These are phyloP conservation scores for Frieseomelitta varia DNA, from an alignment of 1,140 invertebrate genomes.

Conservation along the genomic window DNA sequence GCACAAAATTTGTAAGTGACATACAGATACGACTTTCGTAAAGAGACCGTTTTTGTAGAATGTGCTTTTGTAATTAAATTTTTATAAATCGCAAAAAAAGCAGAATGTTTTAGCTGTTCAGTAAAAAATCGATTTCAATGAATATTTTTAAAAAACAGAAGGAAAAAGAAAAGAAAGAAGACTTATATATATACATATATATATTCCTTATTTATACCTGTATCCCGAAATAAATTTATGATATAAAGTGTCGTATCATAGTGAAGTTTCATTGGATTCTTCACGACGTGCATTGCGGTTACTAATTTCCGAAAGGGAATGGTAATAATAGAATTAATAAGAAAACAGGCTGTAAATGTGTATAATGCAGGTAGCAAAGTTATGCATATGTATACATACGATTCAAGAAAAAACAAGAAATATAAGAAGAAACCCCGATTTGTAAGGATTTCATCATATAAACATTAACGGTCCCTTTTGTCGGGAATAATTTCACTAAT, in stretches of 20 bases:
- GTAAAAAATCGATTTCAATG: constrained; percentile 14
- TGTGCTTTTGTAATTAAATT: constrained; percentile 64
- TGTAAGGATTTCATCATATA: constrained; percentile 33
- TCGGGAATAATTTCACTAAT: constrained; percentile 29
- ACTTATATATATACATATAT: neutral
- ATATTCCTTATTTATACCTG: constrained; percentile 5
- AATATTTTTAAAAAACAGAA: constrained; percentile 16
- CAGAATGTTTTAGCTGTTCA: constrained; percentile 6
- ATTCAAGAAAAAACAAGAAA: constrained; percentile 11
- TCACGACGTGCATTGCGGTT: constrained; percentile 30
- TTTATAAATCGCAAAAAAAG: constrained; percentile 56
- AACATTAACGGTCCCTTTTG: neutral
- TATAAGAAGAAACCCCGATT: constrained; percentile 45
- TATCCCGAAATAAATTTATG: neutral
- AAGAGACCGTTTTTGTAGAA: constrained; percentile 49
- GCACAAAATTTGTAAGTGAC: constrained; percentile 61
- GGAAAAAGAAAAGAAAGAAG: neutral
- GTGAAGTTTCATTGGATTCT: constrained; percentile 56
- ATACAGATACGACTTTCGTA: constrained; percentile 31
- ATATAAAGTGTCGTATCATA: constrained; percentile 1
- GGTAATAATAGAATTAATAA: constrained; percentile 36
- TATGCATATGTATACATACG: constrained; percentile 20
- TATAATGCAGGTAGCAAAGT: constrained; percentile 40
- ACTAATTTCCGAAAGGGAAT: constrained; percentile 29
- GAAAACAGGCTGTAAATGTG: constrained; percentile 42